Conservation (phyloP, 2,797 vertebrate genomes). For the Eidolon dupreanum region DNA sequence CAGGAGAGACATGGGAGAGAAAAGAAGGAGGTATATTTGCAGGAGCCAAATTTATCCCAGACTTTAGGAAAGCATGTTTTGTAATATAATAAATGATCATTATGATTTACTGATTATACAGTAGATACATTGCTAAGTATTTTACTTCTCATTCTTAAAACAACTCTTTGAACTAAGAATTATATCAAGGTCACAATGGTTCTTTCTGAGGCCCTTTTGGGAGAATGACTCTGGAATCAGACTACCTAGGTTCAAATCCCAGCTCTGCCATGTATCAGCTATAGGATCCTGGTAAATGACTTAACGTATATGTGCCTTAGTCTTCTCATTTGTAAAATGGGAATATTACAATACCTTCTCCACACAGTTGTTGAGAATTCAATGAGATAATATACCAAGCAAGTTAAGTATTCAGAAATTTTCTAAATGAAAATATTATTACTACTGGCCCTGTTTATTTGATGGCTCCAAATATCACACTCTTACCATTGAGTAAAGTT, state of each 20-base stretch:
- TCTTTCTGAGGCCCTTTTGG: slow-evolving; percentile 1
- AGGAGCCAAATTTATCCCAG: not conserved
- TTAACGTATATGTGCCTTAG: not conserved
- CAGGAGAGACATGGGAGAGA: not conserved
- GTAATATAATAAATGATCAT: not conserved
- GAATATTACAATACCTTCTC: not conserved
- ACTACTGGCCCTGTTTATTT: not conserved
- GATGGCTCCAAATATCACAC: not conserved
- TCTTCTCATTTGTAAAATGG: not conserved
- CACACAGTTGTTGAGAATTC: not conserved
- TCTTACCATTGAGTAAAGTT: not conserved
- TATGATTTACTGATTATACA: not conserved
- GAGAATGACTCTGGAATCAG: not conserved
- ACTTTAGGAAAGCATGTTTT: slow-evolving; percentile 3
- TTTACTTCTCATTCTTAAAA: slow-evolving; percentile 8
- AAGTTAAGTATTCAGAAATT: slow-evolving; percentile 40
- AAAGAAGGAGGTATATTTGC: not conserved
- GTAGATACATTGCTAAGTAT: slow-evolving; percentile 23
- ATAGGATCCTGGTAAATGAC: not conserved
- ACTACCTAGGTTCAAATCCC: not conserved
- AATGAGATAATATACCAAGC: not conserved
- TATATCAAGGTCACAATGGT: not conserved
- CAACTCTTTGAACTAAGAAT: slow-evolving; percentile 14
- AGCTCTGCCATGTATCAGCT: not conserved
- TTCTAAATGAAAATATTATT: slow-evolving; percentile 39